Percentiles rank a stretch among this genome's conserved stretches.
Evolutionary conservation across 2,113 vertebrate species (phyloP).

Genomic region (Pungitius pungitius): DNA sequence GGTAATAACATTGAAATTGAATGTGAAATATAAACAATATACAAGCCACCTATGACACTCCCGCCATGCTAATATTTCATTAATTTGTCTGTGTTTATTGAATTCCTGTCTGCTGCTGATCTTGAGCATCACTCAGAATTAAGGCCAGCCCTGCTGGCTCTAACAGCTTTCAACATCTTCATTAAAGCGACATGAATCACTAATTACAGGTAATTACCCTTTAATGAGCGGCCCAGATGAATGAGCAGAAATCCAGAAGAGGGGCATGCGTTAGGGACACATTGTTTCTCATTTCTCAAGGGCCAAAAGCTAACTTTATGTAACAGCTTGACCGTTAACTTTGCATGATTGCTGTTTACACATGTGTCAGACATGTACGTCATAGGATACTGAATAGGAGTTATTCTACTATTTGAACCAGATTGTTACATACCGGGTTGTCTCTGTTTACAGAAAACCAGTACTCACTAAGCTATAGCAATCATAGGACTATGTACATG

Average conservation of each 20-base stretch:
- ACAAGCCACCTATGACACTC: slow-evolving; percentile 35
- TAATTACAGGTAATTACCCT: slow-evolving; percentile 81
- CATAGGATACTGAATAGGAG: not conserved
- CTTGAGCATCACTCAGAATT: slow-evolving; percentile 73
- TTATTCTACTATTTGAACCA: not conserved
- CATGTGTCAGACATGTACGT: not conserved
- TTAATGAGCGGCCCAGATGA: slow-evolving; percentile 75
- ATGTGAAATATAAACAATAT: slow-evolving; percentile 57
- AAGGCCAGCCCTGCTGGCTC: slow-evolving; percentile 67
- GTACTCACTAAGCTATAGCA: not conserved
- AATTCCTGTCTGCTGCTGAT: slow-evolving; percentile 63
- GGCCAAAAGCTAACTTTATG: slow-evolving; percentile 18
- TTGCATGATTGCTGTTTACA: not conserved
- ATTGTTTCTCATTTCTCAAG: slow-evolving; percentile 54
- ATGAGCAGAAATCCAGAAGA: slow-evolving; percentile 69
- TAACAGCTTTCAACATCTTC: slow-evolving; percentile 73
- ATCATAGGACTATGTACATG: not conserved
- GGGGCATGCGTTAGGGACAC: slow-evolving; percentile 53
- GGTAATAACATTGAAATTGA: slow-evolving; percentile 44
- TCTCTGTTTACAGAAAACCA: not conserved
- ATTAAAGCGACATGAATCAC: slow-evolving; percentile 78
- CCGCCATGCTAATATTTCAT: slow-evolving; percentile 49
- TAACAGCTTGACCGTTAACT: slow-evolving; percentile 18
- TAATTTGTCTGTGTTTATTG: slow-evolving; percentile 52
- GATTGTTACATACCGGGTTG: not conserved